A percentile compares a stretch with the other conserved stretches of the same genome.
phyloP scores from a whole-genome alignment of 2,888 invertebrate species.

The Drosophila niveifrons region DNA sequence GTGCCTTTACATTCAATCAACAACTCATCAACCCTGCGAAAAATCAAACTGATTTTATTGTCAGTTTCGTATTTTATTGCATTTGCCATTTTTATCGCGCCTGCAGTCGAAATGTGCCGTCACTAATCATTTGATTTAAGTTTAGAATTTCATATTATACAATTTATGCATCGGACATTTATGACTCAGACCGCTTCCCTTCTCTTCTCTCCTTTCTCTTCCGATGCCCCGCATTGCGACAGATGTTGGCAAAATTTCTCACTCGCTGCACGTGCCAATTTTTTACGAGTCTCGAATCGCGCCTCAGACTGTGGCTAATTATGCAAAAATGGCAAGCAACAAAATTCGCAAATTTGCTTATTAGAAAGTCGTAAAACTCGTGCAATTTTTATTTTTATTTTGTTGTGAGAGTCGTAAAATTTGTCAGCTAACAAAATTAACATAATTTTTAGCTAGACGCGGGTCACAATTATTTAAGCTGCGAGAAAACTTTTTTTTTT shows the following conservation, averaged over 20 bases:
- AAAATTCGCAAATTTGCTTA: slow-evolving; percentile 71
- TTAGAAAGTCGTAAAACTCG: slow-evolving; percentile 72
- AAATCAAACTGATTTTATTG: slow-evolving; percentile 61
- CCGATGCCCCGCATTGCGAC: slow-evolving; percentile 35
- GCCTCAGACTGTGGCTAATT: slow-evolving; percentile 58
- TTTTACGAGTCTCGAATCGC: slow-evolving; percentile 50
- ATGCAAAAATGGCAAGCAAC: slow-evolving; percentile 55
- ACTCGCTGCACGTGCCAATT: slow-evolving; percentile 63
- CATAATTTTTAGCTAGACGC: slow-evolving; percentile 54
- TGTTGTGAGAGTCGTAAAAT: slow-evolving; percentile 47
- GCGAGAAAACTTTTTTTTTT: slow-evolving; percentile 40
- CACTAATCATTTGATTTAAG: slow-evolving; percentile 81
- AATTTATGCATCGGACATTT: slow-evolving; percentile 72
- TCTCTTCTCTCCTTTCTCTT: slow-evolving; percentile 1
- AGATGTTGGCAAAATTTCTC: slow-evolving; percentile 51
- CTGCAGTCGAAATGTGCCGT: slow-evolving; percentile 72
- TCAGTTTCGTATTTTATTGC: slow-evolving; percentile 74
- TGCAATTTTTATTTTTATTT: slow-evolving; percentile 44
- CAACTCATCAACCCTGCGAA: slow-evolving; percentile 63
- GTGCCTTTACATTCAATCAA: slow-evolving; percentile 15
- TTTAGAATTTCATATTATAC: slow-evolving; percentile 68
- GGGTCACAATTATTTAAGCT: slow-evolving; percentile 41
- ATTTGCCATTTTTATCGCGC: slow-evolving; percentile 78
- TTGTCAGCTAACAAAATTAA: slow-evolving; percentile 42
- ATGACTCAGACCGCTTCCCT: slow-evolving; percentile 61